Evolutionary conservation across 2,797 vertebrate genomes (phyloP).

Genomic region (Channa striata): DNA sequence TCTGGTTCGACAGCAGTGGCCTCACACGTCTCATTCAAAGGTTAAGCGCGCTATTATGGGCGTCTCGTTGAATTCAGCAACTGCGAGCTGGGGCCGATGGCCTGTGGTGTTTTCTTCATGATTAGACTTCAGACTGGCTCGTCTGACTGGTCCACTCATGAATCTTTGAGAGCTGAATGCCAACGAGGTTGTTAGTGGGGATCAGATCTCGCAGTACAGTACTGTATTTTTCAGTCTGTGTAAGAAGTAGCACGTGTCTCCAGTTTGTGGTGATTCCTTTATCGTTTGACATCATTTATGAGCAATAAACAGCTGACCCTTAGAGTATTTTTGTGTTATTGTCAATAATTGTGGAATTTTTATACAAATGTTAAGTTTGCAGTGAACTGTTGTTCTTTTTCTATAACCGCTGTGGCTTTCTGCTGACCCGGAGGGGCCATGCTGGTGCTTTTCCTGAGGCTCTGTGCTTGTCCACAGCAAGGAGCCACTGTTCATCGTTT

Average conservation of each 20-base stretch:
- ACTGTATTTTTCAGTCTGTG: background rate
- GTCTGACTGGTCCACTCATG: constrained; percentile 64
- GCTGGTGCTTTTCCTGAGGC: too few relatives aligned
- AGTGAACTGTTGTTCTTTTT: too few relatives aligned
- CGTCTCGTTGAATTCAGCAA: constrained; percentile 38
- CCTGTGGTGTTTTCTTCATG: constrained; percentile 68
- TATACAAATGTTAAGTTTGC: too few relatives aligned
- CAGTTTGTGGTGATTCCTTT: constrained; percentile 12
- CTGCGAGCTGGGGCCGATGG: constrained; percentile 45
- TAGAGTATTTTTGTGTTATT: background rate
- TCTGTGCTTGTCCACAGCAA: background rate
- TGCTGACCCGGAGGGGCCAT: too few relatives aligned
- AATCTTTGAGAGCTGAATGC: constrained; percentile 70
- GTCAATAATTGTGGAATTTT: background rate
- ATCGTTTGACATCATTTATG: background rate
- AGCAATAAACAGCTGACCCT: background rate
- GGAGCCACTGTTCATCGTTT: background rate
- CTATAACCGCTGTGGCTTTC: too few relatives aligned
- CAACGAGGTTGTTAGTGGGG: constrained; percentile 59
- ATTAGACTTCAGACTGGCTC: constrained; percentile 66
- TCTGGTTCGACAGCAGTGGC: constrained; percentile 53
- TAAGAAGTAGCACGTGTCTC: constrained; percentile 6
- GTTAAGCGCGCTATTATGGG: constrained; percentile 74
- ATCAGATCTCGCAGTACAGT: background rate
- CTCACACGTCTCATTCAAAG: constrained; percentile 71